Percentiles rank a stretch among this genome's conserved stretches.
Conservation (phyloP, 1,140 invertebrate species). For the Neotoxoptera formosana region DNA sequence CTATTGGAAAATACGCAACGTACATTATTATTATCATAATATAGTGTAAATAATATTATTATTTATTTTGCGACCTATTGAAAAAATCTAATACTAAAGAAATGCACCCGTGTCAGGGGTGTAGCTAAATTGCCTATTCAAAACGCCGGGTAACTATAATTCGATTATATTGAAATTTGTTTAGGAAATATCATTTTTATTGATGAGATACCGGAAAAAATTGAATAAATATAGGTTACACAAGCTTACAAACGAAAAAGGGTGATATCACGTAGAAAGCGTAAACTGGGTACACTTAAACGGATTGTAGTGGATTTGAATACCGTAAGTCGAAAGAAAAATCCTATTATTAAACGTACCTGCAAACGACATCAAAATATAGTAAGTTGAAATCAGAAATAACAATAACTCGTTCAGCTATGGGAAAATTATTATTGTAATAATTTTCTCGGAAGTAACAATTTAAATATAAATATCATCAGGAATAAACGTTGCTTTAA, state of each 20-base stretch:
- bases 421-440: background rate
- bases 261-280: background rate
- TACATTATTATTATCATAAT: background rate
- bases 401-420: no score
- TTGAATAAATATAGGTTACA: background rate
- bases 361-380: background rate
- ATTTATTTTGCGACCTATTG: background rate
- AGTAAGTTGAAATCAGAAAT: background rate
- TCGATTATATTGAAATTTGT: background rate
- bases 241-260: background rate
- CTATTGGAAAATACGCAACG: background rate
- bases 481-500: background rate
- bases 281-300: background rate
- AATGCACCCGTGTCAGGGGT: background rate
- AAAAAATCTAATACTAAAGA: background rate
- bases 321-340: background rate
- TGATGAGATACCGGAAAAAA: background rate
- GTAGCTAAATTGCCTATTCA: slow-evolving; percentile 7
- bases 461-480: background rate
- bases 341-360: background rate
- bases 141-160: background rate
- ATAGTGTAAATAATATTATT: background rate
- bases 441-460: background rate
- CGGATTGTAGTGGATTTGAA: background rate
- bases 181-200: background rate